phyloP scores from a whole-genome alignment of 35 echinoderm and acorn worm genomes.

The Apostichopus japonicus region DNA sequence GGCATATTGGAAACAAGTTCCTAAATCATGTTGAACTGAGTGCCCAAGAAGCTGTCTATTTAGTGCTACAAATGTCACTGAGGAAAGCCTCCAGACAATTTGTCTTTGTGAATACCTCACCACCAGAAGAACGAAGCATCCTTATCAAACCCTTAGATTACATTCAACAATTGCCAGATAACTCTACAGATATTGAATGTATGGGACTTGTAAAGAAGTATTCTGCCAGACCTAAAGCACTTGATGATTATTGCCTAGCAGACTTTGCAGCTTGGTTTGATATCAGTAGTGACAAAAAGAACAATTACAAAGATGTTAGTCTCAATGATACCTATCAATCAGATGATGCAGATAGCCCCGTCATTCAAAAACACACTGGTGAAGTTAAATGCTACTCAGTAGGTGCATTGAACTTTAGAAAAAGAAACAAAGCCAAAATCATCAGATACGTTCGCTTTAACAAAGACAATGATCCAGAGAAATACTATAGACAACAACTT shows the following conservation, averaged over 20 bases:
- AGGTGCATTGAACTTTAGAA: neutral
- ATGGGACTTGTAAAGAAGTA: constrained; percentile 49
- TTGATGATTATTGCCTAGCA: constrained; percentile 64
- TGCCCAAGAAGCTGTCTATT: constrained; percentile 75
- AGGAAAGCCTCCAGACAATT: constrained; percentile 63
- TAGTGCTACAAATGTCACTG: constrained; percentile 60
- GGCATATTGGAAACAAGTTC: constrained; percentile 73
- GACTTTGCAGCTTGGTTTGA: constrained; percentile 65
- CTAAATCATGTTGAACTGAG: constrained; percentile 72
- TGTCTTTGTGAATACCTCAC: constrained; percentile 68
- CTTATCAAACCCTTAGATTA: constrained; percentile 50
- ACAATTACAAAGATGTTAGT: neutral
- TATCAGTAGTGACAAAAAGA: neutral
- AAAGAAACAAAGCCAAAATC: constrained; percentile 31
- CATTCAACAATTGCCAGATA: constrained; percentile 63
- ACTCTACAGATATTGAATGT: constrained; percentile 70
- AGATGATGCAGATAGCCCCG: constrained; percentile 5
- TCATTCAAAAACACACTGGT: neutral
- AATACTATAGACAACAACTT: constrained; percentile 60
- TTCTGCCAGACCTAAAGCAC: constrained; percentile 53
- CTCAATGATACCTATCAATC: neutral
- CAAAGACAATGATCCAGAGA: constrained; percentile 43
- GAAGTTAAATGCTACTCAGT: constrained; percentile 12
- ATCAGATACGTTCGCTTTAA: constrained; percentile 50
- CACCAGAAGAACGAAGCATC: constrained; percentile 53